Percentiles rank a stretch among this genome's conserved stretches.
phyloP scores from a whole-genome alignment of 2,888 invertebrate genomes.

The Synergus umbraculus region DNA sequence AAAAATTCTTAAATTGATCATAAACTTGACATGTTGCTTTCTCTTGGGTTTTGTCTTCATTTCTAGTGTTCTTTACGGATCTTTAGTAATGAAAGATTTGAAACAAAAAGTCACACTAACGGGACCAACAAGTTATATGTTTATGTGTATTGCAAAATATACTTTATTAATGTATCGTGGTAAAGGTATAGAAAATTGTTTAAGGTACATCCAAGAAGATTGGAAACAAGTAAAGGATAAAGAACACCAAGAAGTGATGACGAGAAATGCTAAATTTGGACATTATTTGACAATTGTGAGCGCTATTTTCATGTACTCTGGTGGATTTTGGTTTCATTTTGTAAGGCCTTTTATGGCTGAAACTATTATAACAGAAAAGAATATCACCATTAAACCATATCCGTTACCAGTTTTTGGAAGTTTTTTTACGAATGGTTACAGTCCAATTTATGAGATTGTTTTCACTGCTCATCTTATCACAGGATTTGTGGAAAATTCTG shows the following conservation, averaged over 20 bases:
- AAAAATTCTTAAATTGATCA: background rate
- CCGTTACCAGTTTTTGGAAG: slow-evolving; percentile 43
- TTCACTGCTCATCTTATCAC: slow-evolving; percentile 39
- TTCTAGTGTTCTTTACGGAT: background rate
- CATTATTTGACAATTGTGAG: slow-evolving; percentile 56
- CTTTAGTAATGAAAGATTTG: slow-evolving; percentile 6
- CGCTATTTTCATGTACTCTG: slow-evolving; percentile 56
- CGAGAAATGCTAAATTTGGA: slow-evolving; percentile 59
- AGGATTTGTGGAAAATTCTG: slow-evolving; percentile 46
- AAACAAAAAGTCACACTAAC: background rate
- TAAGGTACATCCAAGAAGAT: slow-evolving; percentile 60
- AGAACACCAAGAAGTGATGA: slow-evolving; percentile 60
- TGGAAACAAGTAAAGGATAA: slow-evolving; percentile 54
- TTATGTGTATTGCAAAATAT: slow-evolving; percentile 64
- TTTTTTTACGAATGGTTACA: slow-evolving; percentile 37
- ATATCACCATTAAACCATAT: slow-evolving; percentile 29
- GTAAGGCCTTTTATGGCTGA: slow-evolving; percentile 28
- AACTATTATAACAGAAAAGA: slow-evolving; percentile 9
- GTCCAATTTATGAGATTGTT: slow-evolving; percentile 46
- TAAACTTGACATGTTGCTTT: background rate
- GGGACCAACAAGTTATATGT: slow-evolving; percentile 64
- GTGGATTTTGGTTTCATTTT: slow-evolving; percentile 29
- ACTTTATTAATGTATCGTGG: slow-evolving; percentile 55
- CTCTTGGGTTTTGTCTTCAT: background rate
- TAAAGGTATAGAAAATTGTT: slow-evolving; percentile 57